Conservation (phyloP, 2,797 vertebrate species). For the Crypturellus tataupa region DNA sequence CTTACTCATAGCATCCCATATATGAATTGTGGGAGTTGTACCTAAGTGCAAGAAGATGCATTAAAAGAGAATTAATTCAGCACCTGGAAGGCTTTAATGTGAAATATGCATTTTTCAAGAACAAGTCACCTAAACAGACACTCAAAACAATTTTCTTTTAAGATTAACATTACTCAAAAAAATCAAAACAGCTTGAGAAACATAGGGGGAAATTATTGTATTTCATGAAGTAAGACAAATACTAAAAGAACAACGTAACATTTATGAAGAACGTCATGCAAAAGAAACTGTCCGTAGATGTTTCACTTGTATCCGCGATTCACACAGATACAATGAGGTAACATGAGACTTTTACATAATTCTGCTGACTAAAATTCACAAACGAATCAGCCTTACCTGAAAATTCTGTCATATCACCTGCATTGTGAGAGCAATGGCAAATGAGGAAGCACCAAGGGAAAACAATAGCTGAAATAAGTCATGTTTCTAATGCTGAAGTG, state of each 20-base stretch:
- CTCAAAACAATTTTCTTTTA: not conserved
- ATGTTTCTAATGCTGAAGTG: conserved; percentile 76
- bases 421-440: conserved; percentile 87
- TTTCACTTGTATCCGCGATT: conserved; percentile 70
- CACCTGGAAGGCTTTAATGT: not conserved
- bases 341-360: conserved; percentile 43
- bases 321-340: conserved; percentile 74
- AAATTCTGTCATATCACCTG: conserved; percentile 90
- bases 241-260: conserved; percentile 38
- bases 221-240: conserved; percentile 44
- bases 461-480: conserved; percentile 85
- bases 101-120: not conserved
- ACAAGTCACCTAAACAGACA: conserved; percentile 54
- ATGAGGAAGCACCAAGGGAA: conserved; percentile 89
- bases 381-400: conserved; percentile 88
- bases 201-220: not conserved
- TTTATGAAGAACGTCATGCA: conserved; percentile 48
- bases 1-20: conserved; percentile 96
- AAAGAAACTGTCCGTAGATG: conserved; percentile 47
- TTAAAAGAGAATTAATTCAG: not conserved
- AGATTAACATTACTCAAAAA: conserved; percentile 8
- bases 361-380: conserved; percentile 62
- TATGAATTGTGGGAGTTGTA: conserved; percentile 91
- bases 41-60: conserved; percentile 75
- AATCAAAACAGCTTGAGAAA: conserved; percentile 24